phyloP scores from a whole-genome alignment of 2,113 vertebrate species.

The Eulemur macaco region DNA sequence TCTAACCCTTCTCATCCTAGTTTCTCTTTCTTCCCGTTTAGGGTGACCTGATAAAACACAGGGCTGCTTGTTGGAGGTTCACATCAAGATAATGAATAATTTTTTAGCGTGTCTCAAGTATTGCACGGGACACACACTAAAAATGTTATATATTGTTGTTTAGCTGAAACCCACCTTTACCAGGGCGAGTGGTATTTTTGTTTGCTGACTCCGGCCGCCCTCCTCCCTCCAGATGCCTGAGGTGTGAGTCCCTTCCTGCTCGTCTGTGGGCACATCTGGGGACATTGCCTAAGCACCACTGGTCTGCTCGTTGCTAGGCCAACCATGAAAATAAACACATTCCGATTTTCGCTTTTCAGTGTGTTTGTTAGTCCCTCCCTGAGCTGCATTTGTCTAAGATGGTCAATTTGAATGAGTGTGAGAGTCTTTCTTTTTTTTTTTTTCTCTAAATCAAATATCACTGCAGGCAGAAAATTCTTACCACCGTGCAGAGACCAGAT shows the following conservation, averaged over 20 bases:
- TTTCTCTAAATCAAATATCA: not conserved
- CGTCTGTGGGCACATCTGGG: not conserved
- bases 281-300: not conserved
- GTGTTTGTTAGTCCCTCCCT: not conserved
- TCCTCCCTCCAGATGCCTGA: not conserved
- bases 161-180: constrained; percentile 25
- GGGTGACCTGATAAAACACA: not conserved
- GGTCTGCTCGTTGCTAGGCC: not conserved
- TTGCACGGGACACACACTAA: not conserved
- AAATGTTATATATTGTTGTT: not conserved
- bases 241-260: not conserved
- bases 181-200: not conserved
- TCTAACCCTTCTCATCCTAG: not conserved
- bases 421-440: not conserved
- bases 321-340: not conserved
- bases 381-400: not conserved
- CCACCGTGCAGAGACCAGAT: not conserved
- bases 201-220: not conserved
- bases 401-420: not conserved
- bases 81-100: not conserved
- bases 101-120: not conserved
- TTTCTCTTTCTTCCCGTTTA: not conserved
- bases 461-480: constrained; percentile 17
- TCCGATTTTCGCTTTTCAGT: constrained; percentile 3
- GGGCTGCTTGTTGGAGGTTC: not conserved